Percentiles rank a stretch among this genome's conserved stretches.
These are phyloP conservation scores for Bathynomus jamesi DNA, from an alignment of 1,140 invertebrate genomes.

Conservation along the genomic window DNA sequence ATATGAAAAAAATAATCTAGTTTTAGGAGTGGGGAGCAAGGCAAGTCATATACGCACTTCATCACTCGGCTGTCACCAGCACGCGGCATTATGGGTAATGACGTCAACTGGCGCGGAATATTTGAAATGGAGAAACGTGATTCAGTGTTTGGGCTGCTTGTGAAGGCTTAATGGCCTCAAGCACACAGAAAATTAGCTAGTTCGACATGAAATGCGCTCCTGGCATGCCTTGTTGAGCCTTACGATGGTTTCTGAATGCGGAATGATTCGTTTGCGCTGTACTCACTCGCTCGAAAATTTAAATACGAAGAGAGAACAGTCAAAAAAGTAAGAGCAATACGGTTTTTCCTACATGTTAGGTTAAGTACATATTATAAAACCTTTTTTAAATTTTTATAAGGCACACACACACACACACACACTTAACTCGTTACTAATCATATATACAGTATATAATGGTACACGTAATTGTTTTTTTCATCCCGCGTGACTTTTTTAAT, in stretches of 20 bases:
- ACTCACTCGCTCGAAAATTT: neutral
- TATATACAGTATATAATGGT: too few relatives aligned
- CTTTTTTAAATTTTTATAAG: too few relatives aligned
- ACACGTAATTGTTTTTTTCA: too few relatives aligned
- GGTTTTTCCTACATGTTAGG: too few relatives aligned
- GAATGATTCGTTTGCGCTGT: neutral
- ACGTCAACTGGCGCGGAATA: neutral
- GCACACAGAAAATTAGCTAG: slow-evolving; percentile 4
- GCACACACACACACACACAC: too few relatives aligned
- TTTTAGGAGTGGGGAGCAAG: neutral
- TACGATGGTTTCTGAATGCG: neutral
- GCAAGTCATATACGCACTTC: slow-evolving; percentile 3
- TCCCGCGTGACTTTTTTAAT: too few relatives aligned
- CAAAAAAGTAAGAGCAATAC: too few relatives aligned
- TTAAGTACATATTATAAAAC: too few relatives aligned
- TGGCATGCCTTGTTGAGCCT: neutral
- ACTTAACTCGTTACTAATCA: too few relatives aligned
- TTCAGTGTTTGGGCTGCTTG: slow-evolving; percentile 19
- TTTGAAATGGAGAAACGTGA: slow-evolving; percentile 9
- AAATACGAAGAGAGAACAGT: neutral
- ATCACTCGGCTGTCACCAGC: neutral
- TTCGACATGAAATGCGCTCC: slow-evolving; percentile 12
- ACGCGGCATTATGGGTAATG: neutral
- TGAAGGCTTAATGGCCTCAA: slow-evolving; percentile 10
- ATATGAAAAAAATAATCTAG: neutral